phyloP scores from a whole-genome alignment of 2,113 vertebrate genomes.

The Cacatua alba region DNA sequence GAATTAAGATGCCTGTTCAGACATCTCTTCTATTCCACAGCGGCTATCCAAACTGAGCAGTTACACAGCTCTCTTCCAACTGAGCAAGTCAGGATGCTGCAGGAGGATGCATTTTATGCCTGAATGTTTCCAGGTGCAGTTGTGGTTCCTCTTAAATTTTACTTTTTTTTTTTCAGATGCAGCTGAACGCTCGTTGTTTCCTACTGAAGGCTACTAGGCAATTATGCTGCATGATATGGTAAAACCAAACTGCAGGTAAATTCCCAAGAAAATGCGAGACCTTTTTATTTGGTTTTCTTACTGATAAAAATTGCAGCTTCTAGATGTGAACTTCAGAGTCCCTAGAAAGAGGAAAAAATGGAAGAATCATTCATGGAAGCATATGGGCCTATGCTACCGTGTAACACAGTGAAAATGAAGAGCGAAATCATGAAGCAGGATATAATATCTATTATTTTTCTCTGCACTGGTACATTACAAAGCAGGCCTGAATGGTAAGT shows the following conservation, averaged over 20 bases:
- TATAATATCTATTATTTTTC: not conserved
- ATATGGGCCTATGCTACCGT: not conserved
- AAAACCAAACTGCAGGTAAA: not conserved
- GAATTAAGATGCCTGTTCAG: not conserved
- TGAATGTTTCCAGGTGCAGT: not conserved
- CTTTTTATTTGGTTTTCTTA: accelerated
- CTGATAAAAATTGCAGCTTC: not conserved
- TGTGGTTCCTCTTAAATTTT: not conserved
- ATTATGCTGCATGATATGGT: not conserved
- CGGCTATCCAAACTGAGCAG: not conserved
- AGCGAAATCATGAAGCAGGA: not conserved
- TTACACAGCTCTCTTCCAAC: not conserved
- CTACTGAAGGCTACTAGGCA: not conserved
- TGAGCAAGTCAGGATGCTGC: not conserved
- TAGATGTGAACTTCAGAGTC: not conserved
- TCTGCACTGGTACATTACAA: not conserved
- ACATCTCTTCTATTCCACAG: not conserved
- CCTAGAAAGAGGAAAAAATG: not conserved
- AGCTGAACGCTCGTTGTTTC: not conserved
- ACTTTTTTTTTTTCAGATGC: not conserved
- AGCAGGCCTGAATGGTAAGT: not conserved
- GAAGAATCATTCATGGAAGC: not conserved
- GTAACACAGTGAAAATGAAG: not conserved
- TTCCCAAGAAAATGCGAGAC: not conserved
- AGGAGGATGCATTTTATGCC: not conserved